These are phyloP conservation scores for Drosophila paucipuncta DNA, from an alignment of 2,888 invertebrate species.

Conservation along the genomic window DNA sequence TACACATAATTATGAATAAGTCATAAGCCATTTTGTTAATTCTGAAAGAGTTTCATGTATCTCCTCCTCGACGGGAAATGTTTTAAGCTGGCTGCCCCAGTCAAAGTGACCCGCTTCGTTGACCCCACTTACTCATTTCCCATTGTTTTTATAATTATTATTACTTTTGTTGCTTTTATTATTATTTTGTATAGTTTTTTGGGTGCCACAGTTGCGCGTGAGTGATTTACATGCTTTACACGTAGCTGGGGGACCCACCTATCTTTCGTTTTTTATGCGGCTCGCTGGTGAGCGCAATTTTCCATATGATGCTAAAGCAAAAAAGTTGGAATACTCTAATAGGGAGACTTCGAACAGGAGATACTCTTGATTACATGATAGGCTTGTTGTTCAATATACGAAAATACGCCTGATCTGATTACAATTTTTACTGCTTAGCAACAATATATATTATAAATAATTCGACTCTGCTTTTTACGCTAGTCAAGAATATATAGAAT, in stretches of 20 bases:
- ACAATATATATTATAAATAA: background rate
- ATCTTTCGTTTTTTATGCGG: conserved; percentile 35
- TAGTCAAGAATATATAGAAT: background rate
- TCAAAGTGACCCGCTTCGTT: conserved; percentile 64
- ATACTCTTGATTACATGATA: background rate
- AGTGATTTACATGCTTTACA: conserved; percentile 58
- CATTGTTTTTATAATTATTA: conserved; percentile 18
- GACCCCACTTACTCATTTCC: conserved; percentile 60
- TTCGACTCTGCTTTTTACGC: background rate
- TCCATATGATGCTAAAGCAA: conserved; percentile 12
- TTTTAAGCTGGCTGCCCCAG: conserved; percentile 23
- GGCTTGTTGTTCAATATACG: background rate
- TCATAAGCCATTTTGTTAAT: conserved; percentile 48
- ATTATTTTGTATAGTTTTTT: conserved; percentile 40
- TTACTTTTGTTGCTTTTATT: conserved; percentile 27
- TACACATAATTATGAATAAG: conserved; percentile 66
- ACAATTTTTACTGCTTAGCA: background rate
- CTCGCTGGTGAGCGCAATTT: conserved; percentile 26
- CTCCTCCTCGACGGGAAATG: conserved; percentile 18
- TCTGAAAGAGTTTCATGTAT: conserved; percentile 30
- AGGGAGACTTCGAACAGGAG: background rate
- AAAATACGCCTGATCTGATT: fast-evolving
- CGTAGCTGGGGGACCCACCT: conserved; percentile 2
- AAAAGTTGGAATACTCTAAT: background rate
- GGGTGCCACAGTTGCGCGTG: conserved; percentile 49